These are phyloP conservation scores for Chitala chitala DNA, from an alignment of 2,113 vertebrate species.

Conservation along the genomic window DNA sequence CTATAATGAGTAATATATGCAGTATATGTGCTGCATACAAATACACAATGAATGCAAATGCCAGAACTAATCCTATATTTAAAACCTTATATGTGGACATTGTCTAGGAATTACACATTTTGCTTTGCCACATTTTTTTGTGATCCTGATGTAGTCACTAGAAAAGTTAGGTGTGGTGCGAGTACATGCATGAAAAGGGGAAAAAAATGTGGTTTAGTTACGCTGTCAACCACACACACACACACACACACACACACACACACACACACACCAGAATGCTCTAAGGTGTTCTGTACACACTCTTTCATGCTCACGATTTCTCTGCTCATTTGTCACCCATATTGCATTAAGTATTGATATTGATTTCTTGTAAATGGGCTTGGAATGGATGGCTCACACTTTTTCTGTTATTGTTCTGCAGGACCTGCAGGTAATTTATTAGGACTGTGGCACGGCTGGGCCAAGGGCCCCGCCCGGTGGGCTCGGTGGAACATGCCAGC, in stretches of 20 bases:
- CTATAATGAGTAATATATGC: no score
- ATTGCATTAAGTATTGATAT: constrained; percentile 82
- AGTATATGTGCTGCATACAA: no score
- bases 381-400: constrained; percentile 80
- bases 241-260: neutral
- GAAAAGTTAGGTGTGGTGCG: neutral
- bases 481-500: constrained; percentile 74
- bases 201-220: neutral
- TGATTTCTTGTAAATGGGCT: constrained; percentile 83
- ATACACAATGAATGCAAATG: no score
- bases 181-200: neutral
- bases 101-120: no score
- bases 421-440: constrained; percentile 98
- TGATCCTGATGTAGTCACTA: no score
- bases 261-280: constrained; percentile 53
- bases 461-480: constrained; percentile 59
- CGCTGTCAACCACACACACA: neutral
- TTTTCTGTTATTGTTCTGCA: constrained; percentile 96
- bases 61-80: no score
- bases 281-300: constrained; percentile 81
- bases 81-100: no score
- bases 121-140: no score
- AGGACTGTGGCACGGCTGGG: constrained; percentile 73
- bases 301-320: constrained; percentile 89
- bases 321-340: constrained; percentile 81